Conservation (phyloP, 2,113 vertebrate genomes). For the Halichoerus grypus region DNA sequence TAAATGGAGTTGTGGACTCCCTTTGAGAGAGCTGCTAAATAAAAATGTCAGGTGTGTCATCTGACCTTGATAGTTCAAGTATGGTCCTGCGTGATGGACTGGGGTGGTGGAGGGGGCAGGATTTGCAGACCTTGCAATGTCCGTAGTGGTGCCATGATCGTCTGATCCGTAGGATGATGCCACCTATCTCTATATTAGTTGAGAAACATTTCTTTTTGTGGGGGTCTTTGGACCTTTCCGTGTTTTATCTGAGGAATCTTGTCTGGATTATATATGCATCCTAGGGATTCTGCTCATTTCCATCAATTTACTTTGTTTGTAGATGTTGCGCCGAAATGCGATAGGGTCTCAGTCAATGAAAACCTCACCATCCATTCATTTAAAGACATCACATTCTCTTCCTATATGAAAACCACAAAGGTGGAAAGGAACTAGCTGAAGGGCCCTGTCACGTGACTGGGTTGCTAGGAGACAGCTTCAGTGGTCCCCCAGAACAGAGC, state of each 20-base stretch:
- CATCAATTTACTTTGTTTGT: conserved; percentile 6
- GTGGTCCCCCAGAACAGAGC: not conserved
- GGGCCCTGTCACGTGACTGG: not conserved
- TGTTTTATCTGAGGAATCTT: conserved; percentile 24
- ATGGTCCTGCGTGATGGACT: not conserved
- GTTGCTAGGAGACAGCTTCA: conserved; percentile 54
- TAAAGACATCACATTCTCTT: not conserved
- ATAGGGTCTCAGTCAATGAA: not conserved
- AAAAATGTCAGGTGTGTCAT: not conserved
- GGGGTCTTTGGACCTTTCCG: not conserved
- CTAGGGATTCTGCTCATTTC: not conserved
- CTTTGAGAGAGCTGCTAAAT: not conserved
- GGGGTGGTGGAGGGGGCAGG: not conserved
- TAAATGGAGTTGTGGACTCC: not conserved
- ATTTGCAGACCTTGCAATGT: not conserved
- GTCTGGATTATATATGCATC: not conserved
- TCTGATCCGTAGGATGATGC: not conserved
- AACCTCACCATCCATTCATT: not conserved
- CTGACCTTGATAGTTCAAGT: not conserved
- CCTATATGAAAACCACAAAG: not conserved
- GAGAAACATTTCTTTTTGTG: not conserved
- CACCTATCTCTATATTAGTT: no score
- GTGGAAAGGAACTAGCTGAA: not conserved
- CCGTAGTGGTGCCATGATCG: no score
- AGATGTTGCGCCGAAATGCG: not conserved